Conservation (phyloP, 2,113 vertebrate species). For the Macaca mulatta region DNA sequence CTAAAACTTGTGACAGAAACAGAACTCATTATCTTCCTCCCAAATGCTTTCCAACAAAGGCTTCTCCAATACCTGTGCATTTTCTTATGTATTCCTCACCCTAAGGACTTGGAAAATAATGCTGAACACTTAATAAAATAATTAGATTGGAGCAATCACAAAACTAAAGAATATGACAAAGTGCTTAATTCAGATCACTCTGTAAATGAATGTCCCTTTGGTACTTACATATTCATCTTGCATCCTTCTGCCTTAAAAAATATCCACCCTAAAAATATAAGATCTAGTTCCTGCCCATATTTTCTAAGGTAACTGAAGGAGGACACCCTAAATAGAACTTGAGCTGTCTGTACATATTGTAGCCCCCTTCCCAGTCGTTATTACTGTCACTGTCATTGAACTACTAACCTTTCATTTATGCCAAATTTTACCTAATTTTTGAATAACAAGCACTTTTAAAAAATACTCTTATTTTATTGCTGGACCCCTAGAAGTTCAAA, state of each 20-base stretch:
- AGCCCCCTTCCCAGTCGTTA: not conserved
- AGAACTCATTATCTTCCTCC: not conserved
- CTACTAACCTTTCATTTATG: not conserved
- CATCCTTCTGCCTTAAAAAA: not conserved
- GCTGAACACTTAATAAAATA: slow-evolving; percentile 7
- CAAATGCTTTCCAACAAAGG: not conserved
- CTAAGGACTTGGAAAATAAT: not conserved
- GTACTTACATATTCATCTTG: not conserved
- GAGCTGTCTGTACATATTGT: not conserved
- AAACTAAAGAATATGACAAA: not conserved
- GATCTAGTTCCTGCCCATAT: not conserved
- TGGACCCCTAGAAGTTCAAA: not conserved
- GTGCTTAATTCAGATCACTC: not conserved
- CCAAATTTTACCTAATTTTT: not conserved
- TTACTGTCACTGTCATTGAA: not conserved
- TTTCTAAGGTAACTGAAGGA: not conserved
- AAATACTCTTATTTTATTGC: not conserved
- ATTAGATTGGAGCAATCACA: slow-evolving; percentile 5
- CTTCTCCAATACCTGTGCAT: not conserved
- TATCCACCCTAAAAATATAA: not conserved
- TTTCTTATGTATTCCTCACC: not conserved
- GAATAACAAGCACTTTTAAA: not conserved
- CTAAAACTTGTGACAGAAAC: not conserved
- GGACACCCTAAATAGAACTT: not conserved
- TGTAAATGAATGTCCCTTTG: not conserved